phyloP scores from a whole-genome alignment of 2,888 invertebrate species.

The Vannuccia rotundouncinata region DNA sequence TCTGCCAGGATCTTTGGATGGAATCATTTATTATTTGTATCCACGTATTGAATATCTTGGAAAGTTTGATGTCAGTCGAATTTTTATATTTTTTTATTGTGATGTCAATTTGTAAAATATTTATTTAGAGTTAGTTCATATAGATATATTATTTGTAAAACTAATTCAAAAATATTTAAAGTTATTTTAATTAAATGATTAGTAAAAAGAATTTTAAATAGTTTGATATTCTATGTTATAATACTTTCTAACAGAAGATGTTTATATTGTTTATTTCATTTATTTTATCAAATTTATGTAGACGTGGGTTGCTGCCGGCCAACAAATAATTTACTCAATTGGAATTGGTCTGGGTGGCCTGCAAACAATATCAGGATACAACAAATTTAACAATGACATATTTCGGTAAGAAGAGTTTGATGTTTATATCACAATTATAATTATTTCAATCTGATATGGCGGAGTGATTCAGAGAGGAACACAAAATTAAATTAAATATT shows the following conservation, averaged over 20 bases:
- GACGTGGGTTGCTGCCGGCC: slow-evolving; percentile 9
- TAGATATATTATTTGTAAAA: background rate
- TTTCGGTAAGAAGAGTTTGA: background rate
- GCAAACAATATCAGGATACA: background rate
- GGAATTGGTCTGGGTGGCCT: slow-evolving; percentile 1
- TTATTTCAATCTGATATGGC: too few relatives aligned
- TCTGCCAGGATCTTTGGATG: slow-evolving; percentile 10
- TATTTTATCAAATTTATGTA: background rate
- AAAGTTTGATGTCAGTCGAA: background rate
- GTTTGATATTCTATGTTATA: background rate
- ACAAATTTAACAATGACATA: slow-evolving; percentile 15
- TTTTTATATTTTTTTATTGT: background rate
- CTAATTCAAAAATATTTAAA: too few relatives aligned
- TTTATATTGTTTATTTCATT: too few relatives aligned
- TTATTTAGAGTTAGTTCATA: background rate
- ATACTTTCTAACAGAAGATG: background rate
- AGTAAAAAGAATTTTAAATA: too few relatives aligned
- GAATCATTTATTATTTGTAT: slow-evolving; percentile 29
- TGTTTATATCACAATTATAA: too few relatives aligned
- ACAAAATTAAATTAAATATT: too few relatives aligned
- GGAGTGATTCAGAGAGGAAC: too few relatives aligned
- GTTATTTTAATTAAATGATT: too few relatives aligned
- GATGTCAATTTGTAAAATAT: too few relatives aligned
- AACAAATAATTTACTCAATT: slow-evolving; percentile 30
- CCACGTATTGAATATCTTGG: background rate